Base-by-base conservation (phyloP, 2,888 invertebrate species). In the Acrocyrtus sp. region DNA sequence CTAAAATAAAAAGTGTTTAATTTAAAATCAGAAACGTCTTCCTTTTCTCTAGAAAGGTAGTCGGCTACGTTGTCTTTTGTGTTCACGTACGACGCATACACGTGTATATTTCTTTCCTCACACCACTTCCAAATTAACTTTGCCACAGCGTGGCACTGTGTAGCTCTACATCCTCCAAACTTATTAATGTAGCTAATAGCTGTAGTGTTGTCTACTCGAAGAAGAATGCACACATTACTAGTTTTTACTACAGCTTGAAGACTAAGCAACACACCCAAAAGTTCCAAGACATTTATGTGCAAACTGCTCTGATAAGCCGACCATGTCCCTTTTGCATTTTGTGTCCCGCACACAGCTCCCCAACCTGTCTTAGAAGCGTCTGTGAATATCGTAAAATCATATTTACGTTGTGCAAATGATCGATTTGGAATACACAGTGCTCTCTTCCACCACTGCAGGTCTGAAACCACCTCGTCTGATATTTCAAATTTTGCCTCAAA, bases 111-210 rank as follows among this genome's bases (percentile, higher is more conserved):
- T 26, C 24, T 53, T n/a, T 1, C 0, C 22, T 66, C 66, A 21
- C 57, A 66, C 56, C 57, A 58, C 22, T 21, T 58, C 58, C 58
- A 58, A 5, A 58, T 15, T 5, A n/a, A 3, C 5, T 19, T 39
- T 3, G 58, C 43, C 4, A 39, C 15, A 10, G 3, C 27, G 8
- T 19, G 8, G 21, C 22, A 41, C 6, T 15, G 10, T 8, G 6
- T 6, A 21, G 43, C 12, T 15, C 39, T 43, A 10, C 24, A 39
- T 10, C 58, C 58, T 17, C 58, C 58, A 24, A 29, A 54, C n/a
- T 29, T 6, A 19, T 54, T 54, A 10, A 54, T 17, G 21, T 54
- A 54, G 12, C n/a, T 22, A 41, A 17, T 19, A 15, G 58, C 58
- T 21, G 41, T 58, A 43, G 8, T 22, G 26, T 58, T 58, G 21